These are phyloP conservation scores for Mormyrops attenuatus DNA, from an alignment of 2,797 vertebrate species.

Conservation along the genomic window DNA sequence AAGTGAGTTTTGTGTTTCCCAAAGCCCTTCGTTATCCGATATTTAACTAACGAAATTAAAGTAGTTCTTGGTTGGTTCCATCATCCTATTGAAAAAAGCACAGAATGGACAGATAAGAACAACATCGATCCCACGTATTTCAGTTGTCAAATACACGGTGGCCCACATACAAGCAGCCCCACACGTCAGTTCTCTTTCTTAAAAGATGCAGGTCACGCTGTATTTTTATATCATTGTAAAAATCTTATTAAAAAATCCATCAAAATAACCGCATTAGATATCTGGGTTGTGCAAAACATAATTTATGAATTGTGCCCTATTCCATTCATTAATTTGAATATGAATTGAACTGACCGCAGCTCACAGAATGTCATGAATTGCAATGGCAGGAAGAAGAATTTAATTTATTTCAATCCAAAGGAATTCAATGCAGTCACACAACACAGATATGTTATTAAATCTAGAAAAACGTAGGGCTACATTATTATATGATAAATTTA, in stretches of 20 bases:
- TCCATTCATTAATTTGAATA: neutral
- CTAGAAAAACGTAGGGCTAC: neutral
- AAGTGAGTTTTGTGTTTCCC: neutral
- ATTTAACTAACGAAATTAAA: neutral
- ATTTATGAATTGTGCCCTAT: neutral
- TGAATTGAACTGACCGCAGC: neutral
- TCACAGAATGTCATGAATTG: neutral
- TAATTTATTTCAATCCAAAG: neutral
- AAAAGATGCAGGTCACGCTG: neutral
- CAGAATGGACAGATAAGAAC: neutral
- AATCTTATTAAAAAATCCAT: neutral
- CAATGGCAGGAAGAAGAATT: neutral
- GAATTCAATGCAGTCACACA: neutral
- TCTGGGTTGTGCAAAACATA: neutral
- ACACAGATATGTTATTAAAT: neutral
- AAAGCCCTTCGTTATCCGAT: neutral
- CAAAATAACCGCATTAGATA: neutral
- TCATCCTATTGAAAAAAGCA: neutral
- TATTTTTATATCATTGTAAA: neutral
- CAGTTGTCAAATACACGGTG: neutral
- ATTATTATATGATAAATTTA: neutral
- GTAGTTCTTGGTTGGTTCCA: neutral
- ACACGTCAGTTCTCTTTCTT: neutral
- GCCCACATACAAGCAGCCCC: neutral
- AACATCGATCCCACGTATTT: neutral